Evolutionary conservation across 2,888 invertebrate genomes (phyloP).

Genomic region (Agrilus cyanescens): DNA sequence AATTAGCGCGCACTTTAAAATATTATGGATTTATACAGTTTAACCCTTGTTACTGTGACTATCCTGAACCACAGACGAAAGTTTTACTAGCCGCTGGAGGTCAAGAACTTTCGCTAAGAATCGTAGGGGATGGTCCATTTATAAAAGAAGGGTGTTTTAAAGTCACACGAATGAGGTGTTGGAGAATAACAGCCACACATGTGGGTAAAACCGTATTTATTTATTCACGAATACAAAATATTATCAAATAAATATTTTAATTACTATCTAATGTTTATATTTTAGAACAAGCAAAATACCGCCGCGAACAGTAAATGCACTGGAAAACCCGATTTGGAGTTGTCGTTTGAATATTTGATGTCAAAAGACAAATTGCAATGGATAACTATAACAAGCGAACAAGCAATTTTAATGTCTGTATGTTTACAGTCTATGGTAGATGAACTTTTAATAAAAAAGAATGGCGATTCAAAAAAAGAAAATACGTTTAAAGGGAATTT

Average conservation of each 20-base stretch:
- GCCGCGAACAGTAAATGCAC: slow-evolving; percentile 23
- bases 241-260: neutral
- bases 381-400: slow-evolving; percentile 83
- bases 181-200: slow-evolving; percentile 86
- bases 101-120: slow-evolving; percentile 68
- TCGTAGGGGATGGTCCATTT: slow-evolving; percentile 44
- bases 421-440: slow-evolving; percentile 94
- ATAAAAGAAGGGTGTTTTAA: slow-evolving; percentile 79
- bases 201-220: slow-evolving; percentile 36
- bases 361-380: slow-evolving; percentile 85
- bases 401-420: slow-evolving; percentile 91
- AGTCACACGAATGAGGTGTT: slow-evolving; percentile 92
- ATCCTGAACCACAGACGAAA: slow-evolving; percentile 53
- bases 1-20: slow-evolving; percentile 69
- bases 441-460: slow-evolving; percentile 70
- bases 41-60: slow-evolving; percentile 62
- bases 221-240: neutral
- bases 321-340: slow-evolving; percentile 51
- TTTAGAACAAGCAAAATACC: slow-evolving; percentile 23
- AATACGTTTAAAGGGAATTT: slow-evolving; percentile 40
- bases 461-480: slow-evolving; percentile 40
- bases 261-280: slow-evolving; percentile 2
- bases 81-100: slow-evolving; percentile 75
- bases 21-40: slow-evolving; percentile 86
- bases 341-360: slow-evolving; percentile 92